These are phyloP conservation scores for Sebastes matsubarae DNA, from an alignment of 2,797 vertebrate species.

Conservation along the genomic window DNA sequence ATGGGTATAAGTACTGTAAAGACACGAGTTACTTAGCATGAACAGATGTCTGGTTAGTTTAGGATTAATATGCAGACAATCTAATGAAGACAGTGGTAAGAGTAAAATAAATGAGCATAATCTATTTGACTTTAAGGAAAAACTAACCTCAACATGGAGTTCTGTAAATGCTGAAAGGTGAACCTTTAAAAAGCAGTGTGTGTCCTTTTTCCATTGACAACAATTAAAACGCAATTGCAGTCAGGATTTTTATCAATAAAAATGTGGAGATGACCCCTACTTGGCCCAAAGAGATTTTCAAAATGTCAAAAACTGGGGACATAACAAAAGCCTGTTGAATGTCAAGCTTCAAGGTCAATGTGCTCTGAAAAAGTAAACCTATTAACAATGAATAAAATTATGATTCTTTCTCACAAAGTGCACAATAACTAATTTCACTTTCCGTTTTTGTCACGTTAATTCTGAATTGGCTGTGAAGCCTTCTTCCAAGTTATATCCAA, in stretches of 20 bases:
- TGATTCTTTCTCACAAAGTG: not conserved
- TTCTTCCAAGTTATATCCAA: not conserved
- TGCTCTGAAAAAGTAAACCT: not conserved
- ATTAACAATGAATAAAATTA: not conserved
- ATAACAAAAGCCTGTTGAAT: not conserved
- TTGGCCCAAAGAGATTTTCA: not conserved
- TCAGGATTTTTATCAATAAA: not conserved
- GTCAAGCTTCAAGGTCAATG: not conserved
- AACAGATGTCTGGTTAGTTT: not conserved
- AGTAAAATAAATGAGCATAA: not conserved
- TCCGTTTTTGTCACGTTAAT: not conserved
- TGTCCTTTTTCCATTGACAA: not conserved
- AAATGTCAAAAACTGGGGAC: conserved; percentile 17
- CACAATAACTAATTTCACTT: not conserved
- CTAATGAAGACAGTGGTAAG: not conserved
- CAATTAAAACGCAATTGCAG: not conserved
- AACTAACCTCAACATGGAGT: not conserved
- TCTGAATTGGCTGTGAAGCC: not conserved
- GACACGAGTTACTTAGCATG: not conserved
- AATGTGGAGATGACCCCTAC: not conserved
- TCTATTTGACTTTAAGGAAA: not conserved
- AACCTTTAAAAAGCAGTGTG: not conserved
- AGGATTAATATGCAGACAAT: not conserved
- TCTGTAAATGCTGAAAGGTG: not conserved
- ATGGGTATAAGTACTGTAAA: not conserved